These are phyloP conservation scores for Caloenas nicobarica DNA, from an alignment of 2,113 vertebrate genomes.

Conservation along the genomic window DNA sequence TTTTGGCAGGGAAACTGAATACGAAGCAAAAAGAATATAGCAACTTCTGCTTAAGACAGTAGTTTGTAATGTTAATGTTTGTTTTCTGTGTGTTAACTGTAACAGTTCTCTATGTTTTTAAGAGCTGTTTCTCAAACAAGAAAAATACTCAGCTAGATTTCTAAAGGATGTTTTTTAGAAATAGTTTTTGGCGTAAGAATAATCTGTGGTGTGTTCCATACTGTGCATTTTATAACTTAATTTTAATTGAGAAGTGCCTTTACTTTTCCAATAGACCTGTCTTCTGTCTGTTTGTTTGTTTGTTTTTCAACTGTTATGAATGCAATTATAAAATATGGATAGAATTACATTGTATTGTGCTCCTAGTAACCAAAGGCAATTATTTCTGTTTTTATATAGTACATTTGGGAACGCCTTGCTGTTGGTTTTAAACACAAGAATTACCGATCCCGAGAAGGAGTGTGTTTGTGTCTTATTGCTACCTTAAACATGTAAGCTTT, in stretches of 20 bases:
- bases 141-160: neutral
- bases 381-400: slow-evolving; percentile 78
- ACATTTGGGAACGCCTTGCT: slow-evolving; percentile 90
- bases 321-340: neutral
- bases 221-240: neutral
- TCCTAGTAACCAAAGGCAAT: slow-evolving; percentile 19
- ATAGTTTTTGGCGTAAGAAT: neutral
- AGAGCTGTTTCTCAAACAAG: neutral
- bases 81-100: neutral
- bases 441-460: slow-evolving; percentile 92
- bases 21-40: neutral
- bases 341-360: neutral
- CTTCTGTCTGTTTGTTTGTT: neutral
- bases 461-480: slow-evolving; percentile 90
- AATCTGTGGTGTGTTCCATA: neutral
- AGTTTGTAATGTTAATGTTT: neutral
- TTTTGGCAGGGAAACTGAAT: neutral
- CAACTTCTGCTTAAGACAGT: neutral
- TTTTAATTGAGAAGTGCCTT: neutral
- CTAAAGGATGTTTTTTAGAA: neutral
- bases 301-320: neutral
- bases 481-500: slow-evolving; percentile 89
- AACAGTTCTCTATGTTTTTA: neutral
- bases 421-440: slow-evolving; percentile 97
- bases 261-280: neutral